These are phyloP conservation scores for Drosophila malerkotliana DNA, from an alignment of 1,140 invertebrate genomes.

Conservation along the genomic window DNA sequence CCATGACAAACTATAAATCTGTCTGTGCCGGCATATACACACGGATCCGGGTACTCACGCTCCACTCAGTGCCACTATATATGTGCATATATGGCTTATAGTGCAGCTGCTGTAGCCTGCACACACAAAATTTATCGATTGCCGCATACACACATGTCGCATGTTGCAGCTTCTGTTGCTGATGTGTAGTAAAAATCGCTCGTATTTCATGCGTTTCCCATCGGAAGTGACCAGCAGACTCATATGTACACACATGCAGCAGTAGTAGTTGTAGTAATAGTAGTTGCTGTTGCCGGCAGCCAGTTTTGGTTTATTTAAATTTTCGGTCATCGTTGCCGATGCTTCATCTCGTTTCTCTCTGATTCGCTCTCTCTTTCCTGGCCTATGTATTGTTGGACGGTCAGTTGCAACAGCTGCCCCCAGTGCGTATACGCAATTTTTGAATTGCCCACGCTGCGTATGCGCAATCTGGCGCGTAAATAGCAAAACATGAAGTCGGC, in stretches of 20 bases:
- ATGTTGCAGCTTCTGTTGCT: slow-evolving; percentile 58
- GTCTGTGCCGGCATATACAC: slow-evolving; percentile 67
- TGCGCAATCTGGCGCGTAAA: slow-evolving; percentile 50
- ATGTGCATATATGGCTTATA: slow-evolving; percentile 45
- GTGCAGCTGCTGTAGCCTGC: slow-evolving; percentile 44
- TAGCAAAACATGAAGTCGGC: slow-evolving; percentile 7
- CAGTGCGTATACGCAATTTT: slow-evolving; percentile 72
- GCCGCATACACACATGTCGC: slow-evolving; percentile 65
- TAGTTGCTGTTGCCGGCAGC: slow-evolving; percentile 62
- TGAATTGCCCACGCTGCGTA: slow-evolving; percentile 51
- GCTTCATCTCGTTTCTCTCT: slow-evolving; percentile 5
- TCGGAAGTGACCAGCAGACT: slow-evolving; percentile 67
- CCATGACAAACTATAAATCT: slow-evolving; percentile 80
- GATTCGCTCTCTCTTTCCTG: slow-evolving; percentile 2
- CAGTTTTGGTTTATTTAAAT: slow-evolving; percentile 76
- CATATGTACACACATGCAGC: slow-evolving; percentile 53
- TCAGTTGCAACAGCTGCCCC: slow-evolving; percentile 55
- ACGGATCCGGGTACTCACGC: slow-evolving; percentile 30
- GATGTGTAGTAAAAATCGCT: slow-evolving; percentile 78
- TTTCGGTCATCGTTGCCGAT: slow-evolving; percentile 46
- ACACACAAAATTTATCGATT: slow-evolving; percentile 75
- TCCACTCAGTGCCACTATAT: slow-evolving; percentile 10
- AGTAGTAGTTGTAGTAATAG: slow-evolving; percentile 59
- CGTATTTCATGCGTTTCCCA: slow-evolving; percentile 75
- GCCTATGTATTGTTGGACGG: slow-evolving; percentile 39